phyloP scores from a whole-genome alignment of 2,888 invertebrate species.

The Stenurella melanura region DNA sequence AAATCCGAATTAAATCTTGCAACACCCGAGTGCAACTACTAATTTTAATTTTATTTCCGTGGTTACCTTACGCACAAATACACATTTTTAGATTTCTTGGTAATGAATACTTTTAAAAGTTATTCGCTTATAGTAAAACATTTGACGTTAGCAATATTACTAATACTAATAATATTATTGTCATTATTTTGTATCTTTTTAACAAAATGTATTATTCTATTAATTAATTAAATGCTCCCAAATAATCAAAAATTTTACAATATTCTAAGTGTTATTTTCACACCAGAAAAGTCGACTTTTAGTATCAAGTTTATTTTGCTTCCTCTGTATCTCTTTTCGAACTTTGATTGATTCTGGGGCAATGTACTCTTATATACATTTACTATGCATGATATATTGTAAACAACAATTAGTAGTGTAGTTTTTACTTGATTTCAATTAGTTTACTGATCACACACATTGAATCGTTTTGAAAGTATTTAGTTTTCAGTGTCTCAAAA shows the following conservation, averaged over 20 bases:
- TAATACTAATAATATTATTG: too few relatives aligned
- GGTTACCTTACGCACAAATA: too few relatives aligned
- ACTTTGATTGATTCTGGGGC: constrained; percentile 44
- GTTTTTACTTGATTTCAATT: constrained; percentile 24
- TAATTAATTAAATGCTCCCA: too few relatives aligned
- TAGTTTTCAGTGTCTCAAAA: constrained; percentile 9
- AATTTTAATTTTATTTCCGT: too few relatives aligned
- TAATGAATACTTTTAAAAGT: too few relatives aligned
- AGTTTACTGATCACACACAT: constrained; percentile 30
- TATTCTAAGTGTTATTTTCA: background rate
- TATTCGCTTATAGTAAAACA: too few relatives aligned
- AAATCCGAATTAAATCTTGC: too few relatives aligned
- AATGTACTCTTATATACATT: constrained; percentile 36
- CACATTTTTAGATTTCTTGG: too few relatives aligned
- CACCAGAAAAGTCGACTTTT: constrained; percentile 24
- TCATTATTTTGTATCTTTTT: too few relatives aligned
- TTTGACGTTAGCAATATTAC: too few relatives aligned
- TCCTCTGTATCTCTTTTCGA: constrained; percentile 37
- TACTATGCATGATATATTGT: constrained; percentile 36
- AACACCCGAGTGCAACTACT: too few relatives aligned
- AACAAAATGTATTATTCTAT: too few relatives aligned
- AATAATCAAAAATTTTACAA: background rate
- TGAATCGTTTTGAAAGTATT: constrained; percentile 32
- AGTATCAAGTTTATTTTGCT: constrained; percentile 38
- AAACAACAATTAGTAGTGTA: constrained; percentile 31